phyloP scores from a whole-genome alignment of 2,113 vertebrate species.

The Ophthalmolycus amberensis region DNA sequence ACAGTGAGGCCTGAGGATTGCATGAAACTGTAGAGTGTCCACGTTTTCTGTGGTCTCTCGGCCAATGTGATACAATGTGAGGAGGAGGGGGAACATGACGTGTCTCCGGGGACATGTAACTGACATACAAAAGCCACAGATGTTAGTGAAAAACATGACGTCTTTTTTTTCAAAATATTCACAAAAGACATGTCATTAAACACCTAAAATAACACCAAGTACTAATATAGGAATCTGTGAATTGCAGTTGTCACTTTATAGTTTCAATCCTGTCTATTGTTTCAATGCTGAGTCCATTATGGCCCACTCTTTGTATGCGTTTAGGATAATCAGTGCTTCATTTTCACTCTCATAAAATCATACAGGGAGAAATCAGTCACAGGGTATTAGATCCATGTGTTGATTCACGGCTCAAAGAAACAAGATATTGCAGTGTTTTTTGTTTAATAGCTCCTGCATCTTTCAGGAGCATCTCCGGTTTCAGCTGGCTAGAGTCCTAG shows the following conservation, averaged over 20 bases:
- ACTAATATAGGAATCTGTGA: not conserved
- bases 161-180: not conserved
- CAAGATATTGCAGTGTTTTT: constrained; percentile 70
- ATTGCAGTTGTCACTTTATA: not conserved
- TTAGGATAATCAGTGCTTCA: not conserved
- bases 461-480: constrained; percentile 80
- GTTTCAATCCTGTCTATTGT: not conserved
- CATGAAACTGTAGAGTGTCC: constrained; percentile 3
- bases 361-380: constrained; percentile 9
- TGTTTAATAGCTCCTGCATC: constrained; percentile 85
- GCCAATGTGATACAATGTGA: not conserved
- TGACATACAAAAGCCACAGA: not conserved
- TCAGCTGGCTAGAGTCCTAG: constrained; percentile 79
- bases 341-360: constrained; percentile 5
- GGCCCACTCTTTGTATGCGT: not conserved
- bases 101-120: not conserved
- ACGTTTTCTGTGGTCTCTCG: not conserved
- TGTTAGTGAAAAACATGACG: not conserved
- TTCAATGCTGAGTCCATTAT: not conserved
- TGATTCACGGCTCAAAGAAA: constrained; percentile 72
- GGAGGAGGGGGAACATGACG: not conserved
- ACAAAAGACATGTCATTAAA: not conserved
- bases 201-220: not conserved
- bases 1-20: not conserved
- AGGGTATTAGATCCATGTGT: constrained; percentile 53